Base-by-base conservation (phyloP, 2,113 vertebrate genomes). In the Geococcyx californianus region DNA sequence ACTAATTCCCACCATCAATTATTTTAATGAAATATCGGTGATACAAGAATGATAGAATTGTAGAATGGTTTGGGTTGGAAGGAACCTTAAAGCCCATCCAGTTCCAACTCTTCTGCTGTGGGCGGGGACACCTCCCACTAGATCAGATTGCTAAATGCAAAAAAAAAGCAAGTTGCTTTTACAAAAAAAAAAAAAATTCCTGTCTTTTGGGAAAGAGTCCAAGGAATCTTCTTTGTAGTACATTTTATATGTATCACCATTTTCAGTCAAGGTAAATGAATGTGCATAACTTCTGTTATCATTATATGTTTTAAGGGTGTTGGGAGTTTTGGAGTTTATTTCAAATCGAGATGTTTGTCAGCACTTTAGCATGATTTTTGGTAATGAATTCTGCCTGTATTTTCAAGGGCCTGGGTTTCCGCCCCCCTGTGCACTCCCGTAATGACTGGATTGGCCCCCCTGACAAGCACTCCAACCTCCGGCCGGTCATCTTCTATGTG, bases 361-460 rank as follows among this genome's bases (percentile, higher is more conserved):
- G 20, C 47, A 49, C 47, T 24, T 49, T 12, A 49, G 47, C 47
- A 49, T 49, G 21, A 24, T 17, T 49, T 49, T 49, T 24, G 47
- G 21, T 49, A 31, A 29, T 11, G 4, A 29, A 1, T 10, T 19
- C 29, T 33, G 11, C 16, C 33, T 15, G 9, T 90, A 8, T 87
- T 75, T 87, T 85, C 9, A 66, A 99, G 99, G 97, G 93, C 20
- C 95, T 94, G 38, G 54, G 70, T 20, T 98, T 98, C 97, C 97
- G 92, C 31, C 99, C 99, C 7, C 98, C 98, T 0, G 70, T 98
- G 8, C 94, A 97, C 64, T 98, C 99, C 19, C 94, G 81, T 10
- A 94, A 96, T 1, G 99, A 99, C 95, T 99, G 99, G 99, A 98
- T 99, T 36, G 99, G 99, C 7, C 99, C 99, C 9, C 99, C 99